Evolutionary conservation across 2,113 vertebrate genomes (phyloP), one percentile per base, ranked within the genome.

Genomic region (Leptodactylus fuscus): DNA sequence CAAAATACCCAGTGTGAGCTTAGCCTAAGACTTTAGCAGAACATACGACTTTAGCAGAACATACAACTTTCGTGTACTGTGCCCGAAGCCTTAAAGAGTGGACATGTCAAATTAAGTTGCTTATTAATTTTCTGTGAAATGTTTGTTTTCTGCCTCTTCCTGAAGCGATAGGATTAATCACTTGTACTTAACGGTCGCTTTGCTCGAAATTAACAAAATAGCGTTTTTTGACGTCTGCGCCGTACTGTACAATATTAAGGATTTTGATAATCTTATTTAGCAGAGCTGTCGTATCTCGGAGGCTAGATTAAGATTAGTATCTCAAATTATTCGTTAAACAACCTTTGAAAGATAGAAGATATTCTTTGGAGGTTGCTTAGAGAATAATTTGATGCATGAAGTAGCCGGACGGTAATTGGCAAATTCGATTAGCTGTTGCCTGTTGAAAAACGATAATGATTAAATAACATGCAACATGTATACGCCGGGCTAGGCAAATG

Each of bases 381-480:
- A 36, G 65, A 69, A 69, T 69, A 69, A 69, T 27, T 76, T 32
- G 73, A 76, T 49, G 41, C 73, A 34, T 76, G 44, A 76, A 49
- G 44, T 73, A 36, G 36, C 20, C 41, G 22, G 22, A 41, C 46
- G 36, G 70, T 44, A 73, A 73, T 73, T 69, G 70, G 38, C 22
- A 73, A 44, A 73, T 73, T 46, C 46, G 70, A 73, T 73, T 73
- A 73, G 38, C 36, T 24, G 20, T n/a, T 73, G 38, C 38, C 70
- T 73, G 67, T 22, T 69, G 69, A 38, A 71, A 71, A 16, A 49
- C 16, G 48, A 49, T 73, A 71, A 46, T 73, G 20, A 76, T 10
- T 22, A 16, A 29, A 48, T 29, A 49, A 75, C 41, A 75, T 8
- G 44, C 44, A 75, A 46, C 41, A 44, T 11, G 38, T 67, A 29